Evolutionary conservation across 2,797 vertebrate genomes (phyloP), one percentile per base, ranked within the genome.

Genomic region (Galaxias olidus): DNA sequence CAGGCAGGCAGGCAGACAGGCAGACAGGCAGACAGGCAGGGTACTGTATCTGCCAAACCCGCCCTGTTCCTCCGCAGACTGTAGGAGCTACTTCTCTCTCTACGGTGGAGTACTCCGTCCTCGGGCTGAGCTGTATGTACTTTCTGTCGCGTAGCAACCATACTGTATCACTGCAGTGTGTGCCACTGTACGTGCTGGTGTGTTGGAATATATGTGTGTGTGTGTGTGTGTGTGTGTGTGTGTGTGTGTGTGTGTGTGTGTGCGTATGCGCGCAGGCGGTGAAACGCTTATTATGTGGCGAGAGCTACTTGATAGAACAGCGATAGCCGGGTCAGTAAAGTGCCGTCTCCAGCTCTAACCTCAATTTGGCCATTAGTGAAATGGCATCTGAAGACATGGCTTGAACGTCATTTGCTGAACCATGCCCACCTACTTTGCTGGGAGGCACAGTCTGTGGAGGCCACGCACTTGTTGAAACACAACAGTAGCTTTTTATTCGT

Each of bases 141-240:
- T 83, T 71, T 51, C 66, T 18, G 89, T 90, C 72, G 90, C 90
- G 78, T 90, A 88, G 90, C 89, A 91, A 90, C 90, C 77, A 13
- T 8, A 44, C 52, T 70, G 69, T 77, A 71, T 69, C 70, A 59
- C 63, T 17, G 66, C 65, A 68, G 74, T 51, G n/a, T 51, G 17
- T 51, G 49, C 9, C 49, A 10, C 20, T 53, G 60, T 67, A n/a
- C 19, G 64, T 68, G 58, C 17, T 18, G 57, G 58, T 18, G 10
- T 14, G 59, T 51, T 30, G 48, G 40, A 4, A 59, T 58, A 13
- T 19, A 30, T 47, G 63, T 11, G 17, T 74, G 63, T 40, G 43
- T 51, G 9, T 42, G 11, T 58, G 48, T 51, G 43, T 61, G 17
- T 15, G 18, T 20, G 41, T 10, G 14, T 30, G 12, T 57, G 45